Evolutionary conservation across 2,888 invertebrate genomes (phyloP).

Genomic region (Hoplodrina blanda): DNA sequence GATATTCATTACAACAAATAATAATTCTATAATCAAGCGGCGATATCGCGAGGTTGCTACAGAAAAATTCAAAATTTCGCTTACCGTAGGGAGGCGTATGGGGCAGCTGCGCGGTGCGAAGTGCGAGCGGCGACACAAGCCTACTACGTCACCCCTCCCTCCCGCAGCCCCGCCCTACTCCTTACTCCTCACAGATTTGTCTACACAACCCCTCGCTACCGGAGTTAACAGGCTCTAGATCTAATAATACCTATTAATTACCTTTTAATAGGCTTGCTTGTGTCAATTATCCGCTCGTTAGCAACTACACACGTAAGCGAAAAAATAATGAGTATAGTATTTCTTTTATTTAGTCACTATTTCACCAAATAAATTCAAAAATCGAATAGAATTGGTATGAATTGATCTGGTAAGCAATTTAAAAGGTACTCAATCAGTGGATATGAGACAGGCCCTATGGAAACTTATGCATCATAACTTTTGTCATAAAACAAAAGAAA

Average conservation of each 20-base stretch:
- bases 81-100: constrained; percentile 70
- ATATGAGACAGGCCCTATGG: neutral
- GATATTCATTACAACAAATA: constrained; percentile 55
- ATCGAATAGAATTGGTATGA: neutral
- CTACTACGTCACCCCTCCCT: constrained; percentile 76
- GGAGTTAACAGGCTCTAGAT: constrained; percentile 70
- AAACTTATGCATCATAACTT: neutral
- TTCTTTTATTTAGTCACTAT: neutral
- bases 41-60: constrained; percentile 59
- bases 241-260: constrained; percentile 70
- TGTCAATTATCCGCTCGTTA: constrained; percentile 34
- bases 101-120: constrained; percentile 82
- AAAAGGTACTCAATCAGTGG: neutral
- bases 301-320: neutral
- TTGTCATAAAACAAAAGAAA: constrained; percentile 20
- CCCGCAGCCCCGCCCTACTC: constrained; percentile 72
- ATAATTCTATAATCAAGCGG: constrained; percentile 51
- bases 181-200: constrained; percentile 79
- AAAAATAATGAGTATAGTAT: neutral
- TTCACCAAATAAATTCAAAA: neutral
- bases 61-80: constrained; percentile 62
- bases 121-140: constrained; percentile 78
- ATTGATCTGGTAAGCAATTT: neutral
- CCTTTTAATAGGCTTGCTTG: constrained; percentile 49
- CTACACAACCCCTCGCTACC: constrained; percentile 77